Conservation (phyloP, 35 echinoderm and acorn worm genomes). For the Apostichopus japonicus region DNA sequence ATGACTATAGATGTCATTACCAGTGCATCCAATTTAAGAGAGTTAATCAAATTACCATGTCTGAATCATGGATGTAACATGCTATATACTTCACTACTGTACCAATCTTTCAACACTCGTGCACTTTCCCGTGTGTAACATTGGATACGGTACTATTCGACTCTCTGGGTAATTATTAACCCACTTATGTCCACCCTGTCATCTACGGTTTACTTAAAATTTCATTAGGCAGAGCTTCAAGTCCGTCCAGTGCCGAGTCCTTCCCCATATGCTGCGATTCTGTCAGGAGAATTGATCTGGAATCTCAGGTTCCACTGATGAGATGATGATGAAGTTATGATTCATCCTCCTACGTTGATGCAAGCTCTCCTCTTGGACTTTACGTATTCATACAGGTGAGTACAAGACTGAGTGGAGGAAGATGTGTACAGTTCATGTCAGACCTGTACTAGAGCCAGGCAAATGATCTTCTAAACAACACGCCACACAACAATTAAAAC, state of each 20-base stretch:
- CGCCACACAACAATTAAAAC: no score
- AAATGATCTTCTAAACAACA: no score
- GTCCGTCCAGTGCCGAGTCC: neutral
- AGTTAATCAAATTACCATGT: neutral
- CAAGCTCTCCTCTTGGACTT: neutral
- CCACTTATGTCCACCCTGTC: constrained; percentile 47
- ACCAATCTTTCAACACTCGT: neutral
- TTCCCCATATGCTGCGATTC: neutral
- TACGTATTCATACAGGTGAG: neutral
- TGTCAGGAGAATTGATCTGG: constrained; percentile 17
- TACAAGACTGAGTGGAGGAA: neutral
- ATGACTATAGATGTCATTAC: neutral
- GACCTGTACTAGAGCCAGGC: no score
- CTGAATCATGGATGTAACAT: neutral
- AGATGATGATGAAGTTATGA: constrained; percentile 30
- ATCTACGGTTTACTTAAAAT: constrained; percentile 34
- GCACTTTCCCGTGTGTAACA: neutral
- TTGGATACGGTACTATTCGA: neutral
- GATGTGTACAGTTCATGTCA: neutral
- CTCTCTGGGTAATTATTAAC: constrained; percentile 44
- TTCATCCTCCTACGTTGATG: constrained; percentile 20
- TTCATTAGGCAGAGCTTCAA: constrained; percentile 15
- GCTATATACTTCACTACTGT: neutral
- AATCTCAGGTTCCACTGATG: constrained; percentile 19
- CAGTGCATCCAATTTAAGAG: neutral